Conservation (phyloP, 2,888 invertebrate species). For the Eilema sororculum region DNA sequence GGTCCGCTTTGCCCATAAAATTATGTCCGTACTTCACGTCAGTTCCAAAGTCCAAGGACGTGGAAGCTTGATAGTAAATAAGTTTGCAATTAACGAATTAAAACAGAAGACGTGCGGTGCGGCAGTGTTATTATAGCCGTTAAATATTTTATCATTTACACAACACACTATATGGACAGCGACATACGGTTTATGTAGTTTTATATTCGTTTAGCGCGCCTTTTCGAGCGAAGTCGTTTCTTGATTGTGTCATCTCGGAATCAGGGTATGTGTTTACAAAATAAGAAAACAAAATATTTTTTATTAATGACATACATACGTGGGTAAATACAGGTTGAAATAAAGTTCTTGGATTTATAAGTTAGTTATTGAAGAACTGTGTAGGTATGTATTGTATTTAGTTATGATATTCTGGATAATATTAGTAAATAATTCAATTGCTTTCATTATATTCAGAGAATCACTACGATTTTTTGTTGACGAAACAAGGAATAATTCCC, state of each 20-base stretch:
- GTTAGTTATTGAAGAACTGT: background rate
- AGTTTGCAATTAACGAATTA: constrained; percentile 27
- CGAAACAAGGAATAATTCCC: too few relatives aligned
- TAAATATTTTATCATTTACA: background rate
- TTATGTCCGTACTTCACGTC: background rate
- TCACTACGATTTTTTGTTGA: too few relatives aligned
- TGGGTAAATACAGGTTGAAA: too few relatives aligned
- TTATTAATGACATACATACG: background rate
- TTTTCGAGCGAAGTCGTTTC: background rate
- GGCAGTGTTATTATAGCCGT: constrained; percentile 11
- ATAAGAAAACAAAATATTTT: background rate
- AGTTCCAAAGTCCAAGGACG: constrained; percentile 52
- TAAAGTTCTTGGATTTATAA: background rate
- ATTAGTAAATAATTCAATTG: too few relatives aligned
- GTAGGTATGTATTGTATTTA: too few relatives aligned
- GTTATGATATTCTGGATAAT: too few relatives aligned
- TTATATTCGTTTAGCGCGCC: background rate
- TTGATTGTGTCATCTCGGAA: constrained; percentile 2
- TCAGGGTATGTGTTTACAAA: constrained; percentile 1
- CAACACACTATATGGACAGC: background rate
- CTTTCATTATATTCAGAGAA: too few relatives aligned
- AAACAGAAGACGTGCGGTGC: constrained; percentile 17
- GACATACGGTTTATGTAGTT: background rate
- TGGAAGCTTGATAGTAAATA: constrained; percentile 30
- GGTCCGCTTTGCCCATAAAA: background rate